A percentile compares a stretch with the other conserved stretches of the same genome.
Evolutionary conservation across 2,888 invertebrate species (phyloP).

Genomic region (Leptothorax acervorum): DNA sequence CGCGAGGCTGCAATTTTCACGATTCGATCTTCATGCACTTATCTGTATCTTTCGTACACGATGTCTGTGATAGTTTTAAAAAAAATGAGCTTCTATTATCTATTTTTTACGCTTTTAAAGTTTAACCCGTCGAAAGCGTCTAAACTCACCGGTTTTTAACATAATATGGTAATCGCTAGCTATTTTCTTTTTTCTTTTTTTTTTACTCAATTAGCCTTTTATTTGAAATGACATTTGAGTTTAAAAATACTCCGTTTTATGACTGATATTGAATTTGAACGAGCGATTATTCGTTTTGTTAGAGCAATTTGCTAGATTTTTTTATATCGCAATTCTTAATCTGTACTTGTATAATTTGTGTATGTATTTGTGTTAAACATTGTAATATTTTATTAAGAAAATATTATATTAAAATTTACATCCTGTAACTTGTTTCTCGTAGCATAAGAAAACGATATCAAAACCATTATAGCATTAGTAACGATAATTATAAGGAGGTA

Average conservation of each 20-base stretch:
- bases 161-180: neutral
- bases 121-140: neutral
- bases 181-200: neutral
- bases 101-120: neutral
- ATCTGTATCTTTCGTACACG: neutral
- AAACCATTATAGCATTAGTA: neutral
- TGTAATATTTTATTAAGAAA: neutral
- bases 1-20: constrained; percentile 5
- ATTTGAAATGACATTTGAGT: neutral
- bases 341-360: neutral
- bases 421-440: neutral
- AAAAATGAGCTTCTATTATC: neutral
- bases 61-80: neutral
- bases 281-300: neutral
- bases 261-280: no score
- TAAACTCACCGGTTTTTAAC: neutral
- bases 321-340: neutral
- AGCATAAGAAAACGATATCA: neutral
- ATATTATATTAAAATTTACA: neutral
- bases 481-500: neutral
- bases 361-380: neutral
- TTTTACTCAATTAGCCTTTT: neutral
- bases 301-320: neutral
- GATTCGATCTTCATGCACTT: constrained; percentile 16
- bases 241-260: neutral